Percentiles rank a stretch among this genome's conserved stretches.
phyloP scores from a whole-genome alignment of 2,888 invertebrate species.

The Cryptosula pallasiana region DNA sequence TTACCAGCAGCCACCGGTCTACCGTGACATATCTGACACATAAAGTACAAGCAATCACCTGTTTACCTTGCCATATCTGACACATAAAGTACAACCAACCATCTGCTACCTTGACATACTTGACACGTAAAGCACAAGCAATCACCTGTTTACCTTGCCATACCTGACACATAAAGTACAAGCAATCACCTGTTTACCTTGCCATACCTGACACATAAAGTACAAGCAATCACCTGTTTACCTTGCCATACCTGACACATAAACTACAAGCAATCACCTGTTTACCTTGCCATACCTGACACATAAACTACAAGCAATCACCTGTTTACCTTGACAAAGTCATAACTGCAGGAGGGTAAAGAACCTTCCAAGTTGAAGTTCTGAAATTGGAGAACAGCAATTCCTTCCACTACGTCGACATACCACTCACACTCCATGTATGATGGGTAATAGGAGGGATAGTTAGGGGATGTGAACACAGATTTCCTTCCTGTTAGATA shows the following conservation, averaged over 20 bases:
- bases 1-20: no score
- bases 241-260: no score
- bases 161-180: no score
- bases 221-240: no score
- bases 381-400: neutral
- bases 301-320: neutral
- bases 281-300: neutral
- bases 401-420: neutral
- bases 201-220: no score
- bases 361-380: neutral
- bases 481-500: neutral
- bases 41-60: no score
- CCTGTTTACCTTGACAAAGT: neutral
- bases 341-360: neutral
- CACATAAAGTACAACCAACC: no score
- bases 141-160: neutral
- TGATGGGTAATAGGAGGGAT: neutral
- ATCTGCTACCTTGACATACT: no score
- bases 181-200: no score
- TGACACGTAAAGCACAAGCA: no score
- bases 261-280: no score
- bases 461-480: neutral
- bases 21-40: no score
- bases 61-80: neutral
- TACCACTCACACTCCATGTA: constrained; percentile 5